phyloP scores from a whole-genome alignment of 2,113 vertebrate species.

The Chionis minor region DNA sequence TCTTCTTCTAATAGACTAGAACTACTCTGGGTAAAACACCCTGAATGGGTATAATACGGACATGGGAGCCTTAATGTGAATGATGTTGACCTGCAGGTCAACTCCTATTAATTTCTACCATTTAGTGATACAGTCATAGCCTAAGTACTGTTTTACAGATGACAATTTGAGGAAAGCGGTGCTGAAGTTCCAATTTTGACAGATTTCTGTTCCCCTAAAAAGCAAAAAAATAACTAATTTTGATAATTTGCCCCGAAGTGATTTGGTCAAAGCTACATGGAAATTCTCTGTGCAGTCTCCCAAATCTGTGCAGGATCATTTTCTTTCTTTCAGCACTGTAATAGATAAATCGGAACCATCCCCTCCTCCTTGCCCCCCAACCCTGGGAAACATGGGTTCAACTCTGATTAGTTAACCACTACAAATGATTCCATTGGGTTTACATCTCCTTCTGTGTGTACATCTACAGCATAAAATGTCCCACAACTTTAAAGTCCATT shows the following conservation, averaged over 20 bases:
- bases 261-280: background rate
- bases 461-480: background rate
- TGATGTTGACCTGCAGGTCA: background rate
- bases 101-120: rapidly evolving
- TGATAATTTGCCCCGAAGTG: background rate
- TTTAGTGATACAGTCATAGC: background rate
- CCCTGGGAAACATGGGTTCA: background rate
- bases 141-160: background rate
- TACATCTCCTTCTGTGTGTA: background rate
- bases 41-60: background rate
- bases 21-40: background rate
- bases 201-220: background rate
- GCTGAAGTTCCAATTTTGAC: background rate
- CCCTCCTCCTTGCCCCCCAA: background rate
- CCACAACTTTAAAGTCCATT: background rate
- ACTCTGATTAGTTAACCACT: background rate
- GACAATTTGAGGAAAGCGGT: background rate
- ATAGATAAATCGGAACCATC: background rate
- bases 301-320: background rate
- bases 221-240: background rate
- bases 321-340: background rate
- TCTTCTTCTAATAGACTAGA: background rate
- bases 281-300: background rate
- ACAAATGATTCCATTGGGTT: background rate
- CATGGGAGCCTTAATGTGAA: background rate